Conservation (phyloP, 2,113 vertebrate genomes). For the Cochlearius cochlearius region DNA sequence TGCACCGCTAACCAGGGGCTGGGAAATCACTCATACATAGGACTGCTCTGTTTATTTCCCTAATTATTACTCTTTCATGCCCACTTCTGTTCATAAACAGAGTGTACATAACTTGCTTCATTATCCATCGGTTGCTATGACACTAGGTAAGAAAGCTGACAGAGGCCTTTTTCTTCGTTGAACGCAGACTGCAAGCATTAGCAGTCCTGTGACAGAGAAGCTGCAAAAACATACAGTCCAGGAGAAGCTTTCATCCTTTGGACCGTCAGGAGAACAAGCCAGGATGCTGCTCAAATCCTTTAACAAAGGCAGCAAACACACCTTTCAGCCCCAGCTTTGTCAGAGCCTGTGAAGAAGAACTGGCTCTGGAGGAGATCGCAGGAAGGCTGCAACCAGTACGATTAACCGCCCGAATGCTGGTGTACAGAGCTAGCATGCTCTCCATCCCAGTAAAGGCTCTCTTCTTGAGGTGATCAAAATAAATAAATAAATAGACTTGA, state of each 20-base stretch:
- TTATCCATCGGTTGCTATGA: neutral
- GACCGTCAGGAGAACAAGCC: neutral
- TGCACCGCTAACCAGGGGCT: neutral
- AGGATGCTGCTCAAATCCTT: neutral
- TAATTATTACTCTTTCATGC: neutral
- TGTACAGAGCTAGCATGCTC: neutral
- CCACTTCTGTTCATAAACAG: neutral
- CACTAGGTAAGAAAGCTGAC: neutral
- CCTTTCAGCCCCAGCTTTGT: neutral
- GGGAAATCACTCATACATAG: neutral
- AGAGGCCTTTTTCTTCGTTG: neutral
- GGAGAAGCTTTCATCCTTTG: neutral
- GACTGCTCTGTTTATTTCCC: neutral
- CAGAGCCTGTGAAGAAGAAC: neutral
- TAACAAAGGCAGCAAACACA: neutral
- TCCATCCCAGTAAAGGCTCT: no score
- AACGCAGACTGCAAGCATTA: neutral
- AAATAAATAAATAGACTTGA: neutral
- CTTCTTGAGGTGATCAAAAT: neutral
- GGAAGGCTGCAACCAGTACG: neutral
- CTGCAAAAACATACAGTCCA: neutral
- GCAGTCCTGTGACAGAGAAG: neutral
- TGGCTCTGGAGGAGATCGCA: neutral
- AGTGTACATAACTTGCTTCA: neutral
- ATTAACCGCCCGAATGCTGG: rapidly evolving